Evolutionary conservation across 2,113 vertebrate species (phyloP).

Genomic region (Vulpes ferrilata): DNA sequence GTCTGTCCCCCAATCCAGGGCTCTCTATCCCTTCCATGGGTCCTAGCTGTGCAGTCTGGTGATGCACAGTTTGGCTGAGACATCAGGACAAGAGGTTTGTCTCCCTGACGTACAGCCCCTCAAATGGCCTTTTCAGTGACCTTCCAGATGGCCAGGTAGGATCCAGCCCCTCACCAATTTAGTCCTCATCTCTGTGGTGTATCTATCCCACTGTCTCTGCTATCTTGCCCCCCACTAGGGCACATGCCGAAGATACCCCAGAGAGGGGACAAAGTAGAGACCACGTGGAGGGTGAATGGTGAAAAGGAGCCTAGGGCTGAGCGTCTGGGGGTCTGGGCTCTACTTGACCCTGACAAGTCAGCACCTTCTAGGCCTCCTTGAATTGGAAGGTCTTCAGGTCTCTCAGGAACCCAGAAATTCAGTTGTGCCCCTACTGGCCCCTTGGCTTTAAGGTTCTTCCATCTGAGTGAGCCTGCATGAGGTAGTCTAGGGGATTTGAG

Average conservation of each 20-base stretch:
- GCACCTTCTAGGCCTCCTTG: background rate
- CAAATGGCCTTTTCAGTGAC: background rate
- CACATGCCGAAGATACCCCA: background rate
- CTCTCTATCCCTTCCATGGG: background rate
- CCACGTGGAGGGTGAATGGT: background rate
- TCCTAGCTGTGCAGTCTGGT: background rate
- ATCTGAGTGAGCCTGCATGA: background rate
- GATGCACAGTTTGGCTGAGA: background rate
- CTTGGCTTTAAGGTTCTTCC: background rate
- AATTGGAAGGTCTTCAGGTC: background rate
- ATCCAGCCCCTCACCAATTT: background rate
- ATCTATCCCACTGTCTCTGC: background rate
- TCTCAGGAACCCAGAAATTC: background rate
- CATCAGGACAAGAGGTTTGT: background rate
- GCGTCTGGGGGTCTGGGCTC: background rate
- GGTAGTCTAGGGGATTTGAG: background rate
- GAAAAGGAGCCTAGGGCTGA: background rate
- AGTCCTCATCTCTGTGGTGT: background rate
- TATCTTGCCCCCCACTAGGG: background rate
- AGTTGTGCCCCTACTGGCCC: background rate
- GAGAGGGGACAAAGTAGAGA: background rate
- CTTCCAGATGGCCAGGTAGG: background rate
- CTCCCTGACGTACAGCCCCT: background rate
- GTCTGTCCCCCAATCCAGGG: background rate
- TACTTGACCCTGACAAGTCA: background rate